These are phyloP conservation scores for Galeopsomyia nigrocyanea DNA, from an alignment of 2,888 invertebrate genomes.

Conservation along the genomic window DNA sequence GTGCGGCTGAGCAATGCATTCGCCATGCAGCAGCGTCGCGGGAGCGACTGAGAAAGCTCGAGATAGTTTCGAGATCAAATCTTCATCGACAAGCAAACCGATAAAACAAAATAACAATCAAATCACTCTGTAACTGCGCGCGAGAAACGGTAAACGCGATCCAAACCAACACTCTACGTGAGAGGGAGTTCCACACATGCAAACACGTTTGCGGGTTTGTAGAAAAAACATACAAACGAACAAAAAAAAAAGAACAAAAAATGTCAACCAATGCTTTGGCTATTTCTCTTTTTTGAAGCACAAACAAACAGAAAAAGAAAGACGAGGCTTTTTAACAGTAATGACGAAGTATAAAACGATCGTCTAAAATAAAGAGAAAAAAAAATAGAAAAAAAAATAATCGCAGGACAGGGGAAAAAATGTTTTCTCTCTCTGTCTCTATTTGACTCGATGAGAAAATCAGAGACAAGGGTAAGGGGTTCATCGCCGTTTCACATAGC, in stretches of 20 bases:
- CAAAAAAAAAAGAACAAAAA: conserved; percentile 38
- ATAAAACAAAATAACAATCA: conserved; percentile 34
- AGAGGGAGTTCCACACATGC: conserved; percentile 37
- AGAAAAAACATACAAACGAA: conserved; percentile 25
- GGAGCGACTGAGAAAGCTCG: conserved; percentile 68
- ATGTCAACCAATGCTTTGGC: conserved; percentile 7
- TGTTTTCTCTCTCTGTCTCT: conserved; percentile 22
- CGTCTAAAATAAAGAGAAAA: conserved; percentile 40
- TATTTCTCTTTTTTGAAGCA: conserved; percentile 32
- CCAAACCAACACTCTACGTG: conserved; percentile 33
- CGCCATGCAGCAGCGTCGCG: conserved; percentile 68
- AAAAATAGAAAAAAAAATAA: conserved; percentile 18
- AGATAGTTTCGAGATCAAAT: conserved; percentile 60
- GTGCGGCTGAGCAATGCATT: conserved; percentile 67
- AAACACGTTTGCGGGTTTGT: conserved; percentile 39
- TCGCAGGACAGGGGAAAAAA: conserved; percentile 17
- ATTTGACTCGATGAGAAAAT: conserved; percentile 38
- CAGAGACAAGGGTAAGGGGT: conserved; percentile 20
- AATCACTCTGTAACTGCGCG: conserved; percentile 48
- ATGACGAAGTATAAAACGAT: conserved; percentile 45
- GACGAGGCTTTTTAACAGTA: conserved; percentile 53
- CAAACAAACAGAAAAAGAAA: not conserved
- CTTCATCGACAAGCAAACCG: conserved; percentile 52
- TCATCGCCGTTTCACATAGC: conserved; percentile 39
- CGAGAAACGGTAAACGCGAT: conserved; percentile 42